phyloP scores from a whole-genome alignment of 2,797 vertebrate genomes.

The Brachyalestes nurse region DNA sequence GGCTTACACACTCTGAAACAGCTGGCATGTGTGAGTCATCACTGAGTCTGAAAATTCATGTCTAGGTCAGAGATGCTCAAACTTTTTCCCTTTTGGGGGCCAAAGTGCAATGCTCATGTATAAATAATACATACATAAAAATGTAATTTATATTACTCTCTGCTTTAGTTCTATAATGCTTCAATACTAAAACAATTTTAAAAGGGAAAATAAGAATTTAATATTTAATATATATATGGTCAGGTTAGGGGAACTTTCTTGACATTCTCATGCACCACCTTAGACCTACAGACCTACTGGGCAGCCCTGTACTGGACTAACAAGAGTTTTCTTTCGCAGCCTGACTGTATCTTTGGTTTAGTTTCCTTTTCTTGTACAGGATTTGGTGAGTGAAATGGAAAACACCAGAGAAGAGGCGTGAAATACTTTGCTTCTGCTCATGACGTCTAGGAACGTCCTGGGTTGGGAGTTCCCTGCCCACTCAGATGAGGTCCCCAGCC shows the following conservation, averaged over 20 bases:
- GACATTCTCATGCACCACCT: too few species aligned
- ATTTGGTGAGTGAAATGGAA: background rate
- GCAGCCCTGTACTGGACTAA: background rate
- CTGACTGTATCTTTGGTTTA: background rate
- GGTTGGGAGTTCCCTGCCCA: constrained; percentile 72
- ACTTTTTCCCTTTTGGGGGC: too few species aligned
- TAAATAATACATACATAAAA: too few species aligned
- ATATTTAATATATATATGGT: too few species aligned
- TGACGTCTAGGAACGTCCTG: constrained; percentile 64
- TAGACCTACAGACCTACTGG: too few species aligned
- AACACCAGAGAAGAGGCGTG: background rate
- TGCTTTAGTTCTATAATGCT: too few species aligned
- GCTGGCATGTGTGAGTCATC: constrained; percentile 42
- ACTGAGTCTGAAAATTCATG: background rate
- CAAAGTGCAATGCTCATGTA: too few species aligned
- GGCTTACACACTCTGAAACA: constrained; percentile 9
- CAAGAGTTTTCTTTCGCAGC: background rate
- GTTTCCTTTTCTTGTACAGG: background rate
- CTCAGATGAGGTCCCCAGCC: constrained; percentile 70
- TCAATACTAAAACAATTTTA: too few species aligned
- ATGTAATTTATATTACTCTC: too few species aligned
- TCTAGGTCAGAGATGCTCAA: too few species aligned
- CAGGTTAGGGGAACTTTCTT: too few species aligned
- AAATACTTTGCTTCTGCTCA: constrained; percentile 78
- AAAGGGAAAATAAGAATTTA: too few species aligned